These are phyloP conservation scores for Euzophera pinguis DNA, from an alignment of 2,888 invertebrate species.

Conservation along the genomic window DNA sequence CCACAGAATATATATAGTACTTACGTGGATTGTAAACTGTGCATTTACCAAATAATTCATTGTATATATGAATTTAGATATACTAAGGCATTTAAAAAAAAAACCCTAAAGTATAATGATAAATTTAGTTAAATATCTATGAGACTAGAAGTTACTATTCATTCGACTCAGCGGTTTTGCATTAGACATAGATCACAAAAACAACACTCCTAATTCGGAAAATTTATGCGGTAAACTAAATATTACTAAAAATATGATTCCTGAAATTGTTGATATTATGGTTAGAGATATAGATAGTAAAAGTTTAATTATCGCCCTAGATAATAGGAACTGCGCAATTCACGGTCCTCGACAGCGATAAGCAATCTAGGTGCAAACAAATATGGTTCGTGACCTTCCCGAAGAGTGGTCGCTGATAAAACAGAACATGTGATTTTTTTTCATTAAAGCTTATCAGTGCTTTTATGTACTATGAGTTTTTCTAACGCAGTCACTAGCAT, in stretches of 20 bases:
- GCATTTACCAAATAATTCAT: too few relatives aligned
- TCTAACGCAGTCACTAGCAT: neutral
- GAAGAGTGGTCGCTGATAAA: neutral
- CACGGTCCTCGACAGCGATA: constrained; percentile 1
- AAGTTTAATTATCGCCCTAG: neutral
- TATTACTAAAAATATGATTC: neutral
- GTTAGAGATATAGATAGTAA: neutral
- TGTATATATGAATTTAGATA: too few relatives aligned
- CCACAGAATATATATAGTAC: too few relatives aligned
- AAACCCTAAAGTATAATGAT: too few relatives aligned
- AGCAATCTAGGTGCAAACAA: constrained; percentile 4
- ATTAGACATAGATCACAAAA: too few relatives aligned
- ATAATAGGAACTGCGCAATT: constrained; percentile 2
- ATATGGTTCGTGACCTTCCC: constrained; percentile 1
- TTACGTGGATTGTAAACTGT: too few relatives aligned
- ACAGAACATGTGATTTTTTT: constrained; percentile 13
- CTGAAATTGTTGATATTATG: neutral
- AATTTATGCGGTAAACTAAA: too few relatives aligned
- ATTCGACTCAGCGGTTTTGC: too few relatives aligned
- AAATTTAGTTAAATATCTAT: too few relatives aligned
- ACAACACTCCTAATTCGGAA: too few relatives aligned
- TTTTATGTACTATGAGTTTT: neutral
- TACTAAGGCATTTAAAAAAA: too few relatives aligned
- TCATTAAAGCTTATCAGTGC: neutral
- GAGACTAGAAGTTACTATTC: too few relatives aligned